Base-by-base conservation (phyloP, 2,113 vertebrate species). In the Drymodes brunneopygia region DNA sequence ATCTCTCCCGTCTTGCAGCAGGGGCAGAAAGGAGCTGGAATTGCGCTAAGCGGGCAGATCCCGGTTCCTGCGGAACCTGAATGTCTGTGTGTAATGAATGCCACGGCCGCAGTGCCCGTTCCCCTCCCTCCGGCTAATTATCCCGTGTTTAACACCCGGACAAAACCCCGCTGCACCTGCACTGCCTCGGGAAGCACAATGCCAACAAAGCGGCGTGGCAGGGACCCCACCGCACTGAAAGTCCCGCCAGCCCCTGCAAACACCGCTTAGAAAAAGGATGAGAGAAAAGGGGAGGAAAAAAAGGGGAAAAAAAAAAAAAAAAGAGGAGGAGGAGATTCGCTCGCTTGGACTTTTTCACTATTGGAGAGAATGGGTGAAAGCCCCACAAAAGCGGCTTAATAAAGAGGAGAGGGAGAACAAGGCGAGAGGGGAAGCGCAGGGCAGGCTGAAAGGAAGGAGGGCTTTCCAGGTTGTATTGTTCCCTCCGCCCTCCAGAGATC, bases 81-180 rank as follows among this genome's bases (percentile, higher is more conserved):
- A 66, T 31, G 50, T 51, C n/a, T 71, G 27, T 31, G 72, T 66
- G 81, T 10, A 61, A 87, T 40, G 78, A 93, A 89, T 40, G 60
- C n/a, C 38, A 23, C 33, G 0, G 5, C 79, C 1, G 7, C 62
- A 56, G 42, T 75, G 81, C 50, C 56, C 10, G 0, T 64, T 90
- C 74, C 66, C 93, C 86, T 95, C 94, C 72, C 73, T 83, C 61
- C 0, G 1, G 48, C 93, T 96, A 87, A 97, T 97, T 96, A 96
- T 38, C 40, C 80, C 0, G 8, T 5, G 61, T 94, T 92, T 74
- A 96, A 90, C 92, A 84, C 15, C 31, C 87, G 5, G 86, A 97
- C 93, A 97, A 96, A 97, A 75, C 88, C 74, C 58, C 4, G 40
- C 86, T 95, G 97, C 97, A 97, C 97, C 97, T 97, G 97, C 92